Percentiles rank a stretch among this genome's conserved stretches.
These are phyloP conservation scores for Mamestra brassicae DNA, from an alignment of 2,888 invertebrate genomes.

Conservation along the genomic window DNA sequence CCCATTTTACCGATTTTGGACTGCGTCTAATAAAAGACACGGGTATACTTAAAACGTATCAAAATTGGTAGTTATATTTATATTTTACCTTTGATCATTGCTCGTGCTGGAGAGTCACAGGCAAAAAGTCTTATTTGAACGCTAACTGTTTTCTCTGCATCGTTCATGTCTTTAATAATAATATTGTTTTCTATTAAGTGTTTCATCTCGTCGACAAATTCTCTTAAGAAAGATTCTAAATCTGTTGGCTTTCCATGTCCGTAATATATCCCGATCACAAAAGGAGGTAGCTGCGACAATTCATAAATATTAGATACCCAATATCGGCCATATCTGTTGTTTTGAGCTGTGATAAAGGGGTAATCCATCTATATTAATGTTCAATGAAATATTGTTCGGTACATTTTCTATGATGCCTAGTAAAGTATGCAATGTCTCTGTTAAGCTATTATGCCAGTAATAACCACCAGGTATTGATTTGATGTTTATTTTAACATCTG, in stretches of 20 bases:
- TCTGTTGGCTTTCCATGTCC: background rate
- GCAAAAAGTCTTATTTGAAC: background rate
- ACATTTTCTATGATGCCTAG: no score
- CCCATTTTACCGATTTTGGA: background rate
- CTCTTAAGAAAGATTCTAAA: no score
- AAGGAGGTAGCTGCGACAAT: no score
- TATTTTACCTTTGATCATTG: background rate
- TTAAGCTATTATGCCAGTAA: background rate
- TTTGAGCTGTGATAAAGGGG: background rate
- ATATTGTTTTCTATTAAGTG: no score
- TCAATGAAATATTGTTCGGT: background rate
- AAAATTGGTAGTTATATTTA: slow-evolving; percentile 6
- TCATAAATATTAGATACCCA: background rate
- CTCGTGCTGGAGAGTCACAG: background rate
- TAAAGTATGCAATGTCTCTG: no score
- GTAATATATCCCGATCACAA: no score
- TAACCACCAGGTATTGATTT: slow-evolving; percentile 2
- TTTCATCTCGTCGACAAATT: background rate
- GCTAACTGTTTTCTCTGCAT: background rate
- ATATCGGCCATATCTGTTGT: background rate
- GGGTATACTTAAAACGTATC: background rate
- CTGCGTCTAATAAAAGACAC: background rate
- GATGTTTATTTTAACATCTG: slow-evolving; percentile 5
- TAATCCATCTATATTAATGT: background rate
- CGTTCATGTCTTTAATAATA: no score